These are phyloP conservation scores for Drosophila putrida DNA, from an alignment of 2,888 invertebrate species.

Conservation along the genomic window DNA sequence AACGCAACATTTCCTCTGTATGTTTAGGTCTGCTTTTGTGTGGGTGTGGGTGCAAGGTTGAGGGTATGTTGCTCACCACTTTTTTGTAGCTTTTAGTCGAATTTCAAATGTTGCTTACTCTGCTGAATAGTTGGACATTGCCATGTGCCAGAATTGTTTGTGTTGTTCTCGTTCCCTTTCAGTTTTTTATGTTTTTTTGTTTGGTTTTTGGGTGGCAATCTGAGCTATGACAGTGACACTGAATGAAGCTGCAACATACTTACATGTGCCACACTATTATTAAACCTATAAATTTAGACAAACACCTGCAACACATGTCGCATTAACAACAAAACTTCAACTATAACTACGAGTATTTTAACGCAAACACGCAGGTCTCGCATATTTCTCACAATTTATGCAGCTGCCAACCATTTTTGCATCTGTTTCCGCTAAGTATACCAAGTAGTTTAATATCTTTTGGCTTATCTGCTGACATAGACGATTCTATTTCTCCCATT, in stretches of 20 bases:
- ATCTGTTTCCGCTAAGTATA: conserved; percentile 59
- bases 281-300: conserved; percentile 65
- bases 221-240: conserved; percentile 41
- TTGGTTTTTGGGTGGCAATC: conserved; percentile 27
- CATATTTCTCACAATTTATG: conserved; percentile 53
- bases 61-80: conserved; percentile 2
- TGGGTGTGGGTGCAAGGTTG: not conserved
- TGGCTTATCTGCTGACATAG: conserved; percentile 56
- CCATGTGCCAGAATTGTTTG: conserved; percentile 53
- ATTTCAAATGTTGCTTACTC: conserved; percentile 80
- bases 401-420: conserved; percentile 44
- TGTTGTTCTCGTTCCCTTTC: conserved; percentile 7
- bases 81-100: conserved; percentile 68
- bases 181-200: not conserved
- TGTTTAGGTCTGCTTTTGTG: conserved; percentile 34
- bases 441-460: conserved; percentile 54
- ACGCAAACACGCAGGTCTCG: conserved; percentile 46
- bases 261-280: conserved; percentile 59
- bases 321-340: conserved; percentile 33
- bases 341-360: conserved; percentile 9
- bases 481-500: conserved; percentile 1
- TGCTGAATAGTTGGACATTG: conserved; percentile 67
- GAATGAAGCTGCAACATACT: conserved; percentile 34
- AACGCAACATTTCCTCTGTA: conserved; percentile 73
- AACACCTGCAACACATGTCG: conserved; percentile 64